Evolutionary conservation across 2,113 vertebrate species (phyloP).

Genomic region (Solea solea): DNA sequence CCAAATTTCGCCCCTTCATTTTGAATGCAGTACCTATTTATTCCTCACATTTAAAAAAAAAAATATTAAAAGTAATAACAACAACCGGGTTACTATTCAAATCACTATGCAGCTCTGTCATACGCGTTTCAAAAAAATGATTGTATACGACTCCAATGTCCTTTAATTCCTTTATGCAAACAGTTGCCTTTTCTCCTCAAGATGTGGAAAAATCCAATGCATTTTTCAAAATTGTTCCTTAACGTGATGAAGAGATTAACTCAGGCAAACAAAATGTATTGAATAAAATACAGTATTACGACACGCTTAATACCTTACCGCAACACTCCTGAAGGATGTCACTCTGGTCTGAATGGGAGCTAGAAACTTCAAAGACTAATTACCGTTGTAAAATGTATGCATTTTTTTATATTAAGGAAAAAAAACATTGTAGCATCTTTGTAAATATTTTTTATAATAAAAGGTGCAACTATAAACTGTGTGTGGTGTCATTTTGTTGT

Average conservation of each 20-base stretch:
- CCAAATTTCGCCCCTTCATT: conserved; percentile 60
- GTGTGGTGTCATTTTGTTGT: conserved; percentile 4
- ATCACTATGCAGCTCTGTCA: conserved; percentile 81
- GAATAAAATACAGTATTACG: conserved; percentile 79
- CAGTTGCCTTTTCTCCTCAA: conserved; percentile 79
- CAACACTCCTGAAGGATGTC: conserved; percentile 81
- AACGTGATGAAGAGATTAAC: conserved; percentile 74
- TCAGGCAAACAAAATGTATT: conserved; percentile 80
- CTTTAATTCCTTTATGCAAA: conserved; percentile 79
- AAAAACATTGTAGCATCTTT: conserved; percentile 84
- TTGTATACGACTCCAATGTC: conserved; percentile 76
- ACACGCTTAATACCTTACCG: conserved; percentile 72
- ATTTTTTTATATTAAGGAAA: conserved; percentile 83
- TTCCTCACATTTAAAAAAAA: conserved; percentile 42
- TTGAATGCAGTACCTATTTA: conserved; percentile 75
- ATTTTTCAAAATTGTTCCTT: conserved; percentile 71
- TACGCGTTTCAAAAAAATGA: conserved; percentile 72
- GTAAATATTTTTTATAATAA: conserved; percentile 87
- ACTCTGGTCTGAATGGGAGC: conserved; percentile 79
- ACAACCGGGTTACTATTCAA: conserved; percentile 71
- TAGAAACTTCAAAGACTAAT: conserved; percentile 82
- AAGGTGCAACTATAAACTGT: conserved; percentile 77
- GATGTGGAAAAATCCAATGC: conserved; percentile 74
- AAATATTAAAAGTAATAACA: conserved; percentile 44
- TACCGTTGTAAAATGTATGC: conserved; percentile 83